These are phyloP conservation scores for Linyphia triangularis DNA, from an alignment of 2,888 invertebrate genomes.

Conservation along the genomic window DNA sequence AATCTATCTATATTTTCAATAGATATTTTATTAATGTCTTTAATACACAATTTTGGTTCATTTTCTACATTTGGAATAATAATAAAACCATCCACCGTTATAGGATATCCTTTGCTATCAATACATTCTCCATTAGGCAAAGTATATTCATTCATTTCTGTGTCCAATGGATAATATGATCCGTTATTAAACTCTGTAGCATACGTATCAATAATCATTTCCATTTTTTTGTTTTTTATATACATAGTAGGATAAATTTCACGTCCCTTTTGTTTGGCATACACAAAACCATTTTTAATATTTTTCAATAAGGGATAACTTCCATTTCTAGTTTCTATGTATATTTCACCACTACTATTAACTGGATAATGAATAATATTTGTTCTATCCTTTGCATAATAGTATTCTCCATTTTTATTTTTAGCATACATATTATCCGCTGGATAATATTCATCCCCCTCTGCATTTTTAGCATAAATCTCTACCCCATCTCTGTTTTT, in stretches of 20 bases:
- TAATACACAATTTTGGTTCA: not conserved
- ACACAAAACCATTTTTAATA: not conserved
- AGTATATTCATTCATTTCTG: not conserved
- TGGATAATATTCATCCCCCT: not conserved
- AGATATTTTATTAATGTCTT: not conserved
- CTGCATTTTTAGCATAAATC: not conserved
- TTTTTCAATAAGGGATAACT: not conserved
- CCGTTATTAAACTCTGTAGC: not conserved
- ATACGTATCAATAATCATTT: not conserved
- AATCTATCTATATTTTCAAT: not conserved
- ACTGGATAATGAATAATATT: not conserved
- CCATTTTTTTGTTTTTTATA: not conserved
- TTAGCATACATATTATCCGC: not conserved
- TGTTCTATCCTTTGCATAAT: not conserved
- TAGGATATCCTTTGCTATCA: not conserved
- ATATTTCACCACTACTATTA: not conserved
- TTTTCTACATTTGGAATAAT: not conserved
- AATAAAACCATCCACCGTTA: not conserved
- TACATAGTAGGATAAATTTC: not conserved
- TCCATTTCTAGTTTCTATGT: not conserved
- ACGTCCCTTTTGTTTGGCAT: not conserved
- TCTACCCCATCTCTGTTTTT: not conserved
- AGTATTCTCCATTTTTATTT: not conserved
- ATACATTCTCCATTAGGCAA: not conserved
- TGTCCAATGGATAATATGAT: not conserved